phyloP scores from a whole-genome alignment of 2,113 vertebrate genomes.

The Etheostoma cragini region DNA sequence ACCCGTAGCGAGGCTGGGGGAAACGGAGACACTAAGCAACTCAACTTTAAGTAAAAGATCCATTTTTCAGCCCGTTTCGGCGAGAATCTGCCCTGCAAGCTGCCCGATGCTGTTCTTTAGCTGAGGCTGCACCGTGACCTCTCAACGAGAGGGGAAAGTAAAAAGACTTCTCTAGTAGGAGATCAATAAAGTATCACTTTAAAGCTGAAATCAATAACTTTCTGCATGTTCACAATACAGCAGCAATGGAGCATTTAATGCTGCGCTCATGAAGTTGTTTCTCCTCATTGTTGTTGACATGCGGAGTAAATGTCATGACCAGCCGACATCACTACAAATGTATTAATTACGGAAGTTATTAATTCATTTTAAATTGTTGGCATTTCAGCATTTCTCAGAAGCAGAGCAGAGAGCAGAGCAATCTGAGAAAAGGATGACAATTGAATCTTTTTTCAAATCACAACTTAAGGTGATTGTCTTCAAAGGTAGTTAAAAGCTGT shows the following conservation, averaged over 20 bases:
- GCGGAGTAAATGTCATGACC: conserved; percentile 46
- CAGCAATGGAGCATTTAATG: conserved; percentile 3
- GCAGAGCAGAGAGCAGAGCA: not conserved
- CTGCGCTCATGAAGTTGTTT: conserved; percentile 18
- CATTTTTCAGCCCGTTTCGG: conserved; percentile 42
- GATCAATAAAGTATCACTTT: conserved; percentile 52
- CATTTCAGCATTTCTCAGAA: conserved; percentile 33
- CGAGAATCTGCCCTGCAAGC: conserved; percentile 24
- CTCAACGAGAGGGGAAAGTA: not conserved
- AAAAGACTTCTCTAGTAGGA: conserved; percentile 11
- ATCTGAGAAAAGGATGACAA: not conserved
- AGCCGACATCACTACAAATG: conserved; percentile 26
- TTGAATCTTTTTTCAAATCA: not conserved
- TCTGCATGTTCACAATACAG: conserved; percentile 11
- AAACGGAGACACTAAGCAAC: conserved; percentile 14
- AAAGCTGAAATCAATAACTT: conserved; percentile 35
- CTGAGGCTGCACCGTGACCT: conserved; percentile 38
- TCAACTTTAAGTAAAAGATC: conserved; percentile 35
- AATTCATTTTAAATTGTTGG: conserved; percentile 29
- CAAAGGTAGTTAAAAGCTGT: conserved; percentile 11
- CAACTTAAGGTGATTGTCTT: not conserved
- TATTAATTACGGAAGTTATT: conserved; percentile 48
- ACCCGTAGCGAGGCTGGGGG: conserved; percentile 19
- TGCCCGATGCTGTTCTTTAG: conserved; percentile 38
- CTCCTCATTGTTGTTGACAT: conserved; percentile 11